Evolutionary conservation across 2,113 vertebrate species (phyloP).

Genomic region (Clinocottus analis): DNA sequence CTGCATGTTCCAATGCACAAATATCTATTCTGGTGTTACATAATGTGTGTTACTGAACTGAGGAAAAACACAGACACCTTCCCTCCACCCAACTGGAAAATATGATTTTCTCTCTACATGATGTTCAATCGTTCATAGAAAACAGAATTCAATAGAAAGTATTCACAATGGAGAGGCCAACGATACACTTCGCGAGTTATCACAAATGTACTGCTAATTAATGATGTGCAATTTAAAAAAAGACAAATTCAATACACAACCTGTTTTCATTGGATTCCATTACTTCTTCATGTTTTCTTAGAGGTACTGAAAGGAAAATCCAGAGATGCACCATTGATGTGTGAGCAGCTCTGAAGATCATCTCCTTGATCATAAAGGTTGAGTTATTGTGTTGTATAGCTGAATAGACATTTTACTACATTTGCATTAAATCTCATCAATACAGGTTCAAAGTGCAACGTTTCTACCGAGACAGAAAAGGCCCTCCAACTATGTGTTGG

Average conservation of each 20-base stretch:
- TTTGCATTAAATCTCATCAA: neutral
- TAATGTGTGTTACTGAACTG: constrained; percentile 4
- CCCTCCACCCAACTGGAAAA: neutral
- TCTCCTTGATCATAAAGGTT: neutral
- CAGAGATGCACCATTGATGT: neutral
- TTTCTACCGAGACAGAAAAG: neutral
- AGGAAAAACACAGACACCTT: neutral
- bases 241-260: neutral
- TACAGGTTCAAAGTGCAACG: neutral
- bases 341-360: neutral
- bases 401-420: neutral
- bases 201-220: neutral
- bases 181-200: neutral
- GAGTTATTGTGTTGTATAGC: too few species aligned
- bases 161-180: neutral
- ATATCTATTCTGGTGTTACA: constrained; percentile 2
- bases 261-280: neutral
- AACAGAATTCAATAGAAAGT: neutral
- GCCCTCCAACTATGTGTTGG: too few species aligned
- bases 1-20: neutral
- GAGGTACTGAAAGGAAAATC: neutral
- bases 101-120: neutral
- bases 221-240: neutral
- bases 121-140: neutral
- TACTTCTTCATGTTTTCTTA: neutral